Evolutionary conservation across 2,797 vertebrate species (phyloP), one percentile per base, ranked within the genome.

Genomic region (Fistularia commersonii): DNA sequence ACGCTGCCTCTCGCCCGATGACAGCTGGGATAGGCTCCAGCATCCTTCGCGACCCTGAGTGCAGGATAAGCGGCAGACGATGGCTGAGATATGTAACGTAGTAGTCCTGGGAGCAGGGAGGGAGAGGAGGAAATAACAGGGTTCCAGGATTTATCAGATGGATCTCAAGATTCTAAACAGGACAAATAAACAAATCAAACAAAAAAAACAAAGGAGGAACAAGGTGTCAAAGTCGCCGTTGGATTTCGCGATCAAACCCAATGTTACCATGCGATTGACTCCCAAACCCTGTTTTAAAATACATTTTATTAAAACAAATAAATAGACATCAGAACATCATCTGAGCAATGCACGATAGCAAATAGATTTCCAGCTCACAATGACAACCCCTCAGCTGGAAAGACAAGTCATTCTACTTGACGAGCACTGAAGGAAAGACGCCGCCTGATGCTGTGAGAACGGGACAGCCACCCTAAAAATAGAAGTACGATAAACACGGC

Each of bases 271-370:
- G 23, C 2, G 23, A 23, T 23, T 23, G 23, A 23, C 23, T 23
- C 2, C 23, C 23, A 23, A 23, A 23, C 23, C 4, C 23, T 23
- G 23, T 38, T 38, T 38, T 38, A 9, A 38, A 38, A 6, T 32
- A 7, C 34, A 32, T 52, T 77, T 81, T 72, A 81, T 68, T 81
- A 51, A 57, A 80, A 69, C 33, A 11, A 48, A 58, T 62, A 10
- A 56, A 58, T 13, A 61, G 36, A 68, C 71, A 66, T 56, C 5
- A 46, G 64, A 66, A 54, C 53, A 46, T 23, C 45, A 52, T 66
- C 45, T 64, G 54, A 31, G 11, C 53, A 58, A 57, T 69, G 12
- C 14, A 66, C 62, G 64, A 68, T 45, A 63, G 31, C 45, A 54
- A 48, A 67, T 51, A 49, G 9, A 36, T 59, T 51, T 36, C 15